Evolutionary conservation across 2,797 vertebrate genomes (phyloP), one percentile per base, ranked within the genome.

Genomic region (Rhinichthys osculus): DNA sequence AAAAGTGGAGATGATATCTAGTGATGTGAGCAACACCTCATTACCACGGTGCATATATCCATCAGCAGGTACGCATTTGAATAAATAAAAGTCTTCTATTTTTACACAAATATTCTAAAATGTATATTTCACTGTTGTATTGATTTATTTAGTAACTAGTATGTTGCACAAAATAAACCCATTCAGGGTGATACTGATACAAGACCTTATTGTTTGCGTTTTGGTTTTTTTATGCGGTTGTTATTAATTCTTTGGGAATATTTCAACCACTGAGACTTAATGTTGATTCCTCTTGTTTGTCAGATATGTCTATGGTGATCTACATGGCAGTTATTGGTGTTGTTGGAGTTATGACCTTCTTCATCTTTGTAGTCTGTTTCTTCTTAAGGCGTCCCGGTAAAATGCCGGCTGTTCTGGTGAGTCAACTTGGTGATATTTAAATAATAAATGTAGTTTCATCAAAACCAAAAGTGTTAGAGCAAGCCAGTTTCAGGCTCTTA

Each of bases 341-440:
- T 35, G 5, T 94, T 74, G 50, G 8, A 13, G 2, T 87, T 3
- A 0, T 89, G 14, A 47, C 27, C 21, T 30, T 94, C 16, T 40
- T 87, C 1, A 57, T 40, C 3, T 1, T 35, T 9, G 17, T 83
- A 21, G 27, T 94, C n/a, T 64, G 87, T 17, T 94, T 88, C 89
- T 95, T 94, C 86, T 64, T 95, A 59, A 94, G 10, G 70, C 80
- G 38, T 44, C 93, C 94, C 62, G 92, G 77, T 64, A 94, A 94
- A 91, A 94, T 90, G 72, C 96, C 96, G 7, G 57, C 40, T 78
- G 91, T 77, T 19, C 44, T 96, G 93, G 96, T 96, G 89, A 93
- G 93, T 86, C 69, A 70, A 3, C 17, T 35, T 52, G 5, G 35
- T 38, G 10, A 40, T 84, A 78, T 78, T 54, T 0, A 33, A 30